Conservation (phyloP, 1,140 invertebrate species). For the Scylla paramamosain region DNA sequence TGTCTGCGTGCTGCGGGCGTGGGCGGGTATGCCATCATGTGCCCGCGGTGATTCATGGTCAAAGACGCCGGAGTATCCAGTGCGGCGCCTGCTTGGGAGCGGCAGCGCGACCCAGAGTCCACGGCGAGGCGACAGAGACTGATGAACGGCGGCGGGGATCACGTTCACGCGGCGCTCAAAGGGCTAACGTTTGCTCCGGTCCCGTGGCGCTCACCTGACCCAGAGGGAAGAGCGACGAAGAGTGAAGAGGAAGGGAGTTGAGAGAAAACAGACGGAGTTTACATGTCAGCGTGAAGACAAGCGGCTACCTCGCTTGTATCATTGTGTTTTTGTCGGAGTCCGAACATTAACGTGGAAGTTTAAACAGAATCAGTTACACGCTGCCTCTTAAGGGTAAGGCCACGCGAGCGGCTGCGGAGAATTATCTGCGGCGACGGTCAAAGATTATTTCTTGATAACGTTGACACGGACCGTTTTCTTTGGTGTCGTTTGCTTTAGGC, state of each 20-base stretch:
- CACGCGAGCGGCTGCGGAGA: constrained; percentile 25
- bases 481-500: constrained; percentile 53
- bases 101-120: background rate
- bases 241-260: constrained; percentile 28
- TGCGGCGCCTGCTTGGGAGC: background rate
- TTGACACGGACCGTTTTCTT: constrained; percentile 58
- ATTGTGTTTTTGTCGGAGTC: constrained; percentile 27
- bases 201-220: constrained; percentile 32
- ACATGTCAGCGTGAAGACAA: constrained; percentile 31
- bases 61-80: background rate
- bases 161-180: constrained; percentile 42
- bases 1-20: too few species aligned
- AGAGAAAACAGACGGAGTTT: constrained; percentile 36
- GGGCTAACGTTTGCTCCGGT: constrained; percentile 34
- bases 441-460: constrained; percentile 56
- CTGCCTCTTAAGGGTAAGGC: constrained; percentile 29
- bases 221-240: background rate
- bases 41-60: background rate
- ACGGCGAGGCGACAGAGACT: constrained; percentile 35
- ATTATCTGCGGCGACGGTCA: background rate
- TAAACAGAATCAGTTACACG: constrained; percentile 44
- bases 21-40: background rate
- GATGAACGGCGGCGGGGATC: constrained; percentile 35
- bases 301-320: constrained; percentile 56
- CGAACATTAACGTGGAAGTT: constrained; percentile 47